A percentile compares a stretch with the other conserved stretches of the same genome.
Evolutionary conservation across 2,888 invertebrate species (phyloP).

Genomic region (Argynnis bischoffii): DNA sequence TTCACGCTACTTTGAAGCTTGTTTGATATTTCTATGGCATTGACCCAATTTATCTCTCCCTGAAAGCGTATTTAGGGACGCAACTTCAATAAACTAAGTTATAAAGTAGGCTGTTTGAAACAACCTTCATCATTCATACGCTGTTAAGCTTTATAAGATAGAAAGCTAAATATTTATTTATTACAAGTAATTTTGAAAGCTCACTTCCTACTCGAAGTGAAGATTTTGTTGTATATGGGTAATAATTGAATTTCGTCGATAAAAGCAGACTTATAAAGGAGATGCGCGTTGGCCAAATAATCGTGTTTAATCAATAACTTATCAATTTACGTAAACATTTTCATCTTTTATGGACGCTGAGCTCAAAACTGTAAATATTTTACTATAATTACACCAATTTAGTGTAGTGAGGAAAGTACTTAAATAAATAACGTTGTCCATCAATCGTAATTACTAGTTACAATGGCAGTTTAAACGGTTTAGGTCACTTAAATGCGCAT

Average conservation of each 20-base stretch:
- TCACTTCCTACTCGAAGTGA: constrained; percentile 8
- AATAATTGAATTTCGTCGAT: constrained; percentile 22
- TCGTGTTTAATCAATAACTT: constrained; percentile 28
- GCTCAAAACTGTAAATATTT: constrained; percentile 19
- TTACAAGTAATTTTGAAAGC: constrained; percentile 27
- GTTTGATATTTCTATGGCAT: constrained; percentile 30
- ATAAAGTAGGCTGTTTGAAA: constrained; percentile 29
- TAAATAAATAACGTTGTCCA: constrained; percentile 19
- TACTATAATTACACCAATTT: constrained; percentile 23
- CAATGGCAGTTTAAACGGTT: constrained; percentile 13
- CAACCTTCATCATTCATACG: constrained; percentile 31
- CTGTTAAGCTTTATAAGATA: constrained; percentile 32
- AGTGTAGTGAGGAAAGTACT: constrained; percentile 8
- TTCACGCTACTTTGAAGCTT: constrained; percentile 14
- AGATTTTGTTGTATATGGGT: constrained; percentile 19
- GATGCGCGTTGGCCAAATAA: constrained; percentile 17
- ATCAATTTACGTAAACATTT: constrained; percentile 28
- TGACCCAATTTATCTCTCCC: constrained; percentile 37
- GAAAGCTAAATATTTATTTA: constrained; percentile 34
- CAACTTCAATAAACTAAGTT: constrained; percentile 20
- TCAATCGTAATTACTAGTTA: constrained; percentile 15
- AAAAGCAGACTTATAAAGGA: constrained; percentile 16
- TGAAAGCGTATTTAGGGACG: constrained; percentile 18
- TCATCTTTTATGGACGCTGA: constrained; percentile 16
- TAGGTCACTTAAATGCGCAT: constrained; percentile 8